These are phyloP conservation scores for Nannobrachium achirus DNA, from an alignment of 2,113 vertebrate species.

Conservation along the genomic window DNA sequence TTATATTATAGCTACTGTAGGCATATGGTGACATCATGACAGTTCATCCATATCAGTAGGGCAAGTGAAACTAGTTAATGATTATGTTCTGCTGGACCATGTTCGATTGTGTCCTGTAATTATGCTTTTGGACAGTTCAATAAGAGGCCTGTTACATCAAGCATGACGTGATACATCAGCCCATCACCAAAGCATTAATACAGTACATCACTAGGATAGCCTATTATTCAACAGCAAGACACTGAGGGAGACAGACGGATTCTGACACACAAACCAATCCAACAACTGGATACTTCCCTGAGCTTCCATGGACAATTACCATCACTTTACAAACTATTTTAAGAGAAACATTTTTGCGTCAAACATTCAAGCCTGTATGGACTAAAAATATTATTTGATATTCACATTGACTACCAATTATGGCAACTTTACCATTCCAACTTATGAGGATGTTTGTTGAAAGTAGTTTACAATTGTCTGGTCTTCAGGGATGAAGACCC, in stretches of 20 bases:
- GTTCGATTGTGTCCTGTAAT: constrained; percentile 61
- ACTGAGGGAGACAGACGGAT: constrained; percentile 35
- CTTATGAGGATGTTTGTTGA: neutral
- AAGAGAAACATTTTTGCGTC: neutral
- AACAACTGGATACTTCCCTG: constrained; percentile 6
- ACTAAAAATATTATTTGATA: constrained; percentile 5
- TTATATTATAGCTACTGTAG: too few species aligned
- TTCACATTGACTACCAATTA: neutral
- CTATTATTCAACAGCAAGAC: constrained; percentile 40
- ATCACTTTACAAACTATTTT: neutral
- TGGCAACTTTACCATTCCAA: neutral
- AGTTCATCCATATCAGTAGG: neutral
- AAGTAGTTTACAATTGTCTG: neutral
- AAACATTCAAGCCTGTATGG: neutral
- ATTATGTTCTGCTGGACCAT: constrained; percentile 44
- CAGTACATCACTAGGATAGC: constrained; percentile 19
- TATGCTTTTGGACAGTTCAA: constrained; percentile 56
- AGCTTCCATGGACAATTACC: neutral
- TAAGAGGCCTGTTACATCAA: constrained; percentile 69
- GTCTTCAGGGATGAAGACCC: neutral
- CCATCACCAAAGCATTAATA: constrained; percentile 35
- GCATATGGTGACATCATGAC: neutral
- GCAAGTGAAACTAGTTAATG: constrained; percentile 43
- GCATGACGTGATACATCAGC: constrained; percentile 51
- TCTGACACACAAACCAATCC: neutral